A percentile compares a stretch with the other conserved stretches of the same genome.
phyloP scores from a whole-genome alignment of 2,888 invertebrate genomes.

The Leptura quadrifasciata region DNA sequence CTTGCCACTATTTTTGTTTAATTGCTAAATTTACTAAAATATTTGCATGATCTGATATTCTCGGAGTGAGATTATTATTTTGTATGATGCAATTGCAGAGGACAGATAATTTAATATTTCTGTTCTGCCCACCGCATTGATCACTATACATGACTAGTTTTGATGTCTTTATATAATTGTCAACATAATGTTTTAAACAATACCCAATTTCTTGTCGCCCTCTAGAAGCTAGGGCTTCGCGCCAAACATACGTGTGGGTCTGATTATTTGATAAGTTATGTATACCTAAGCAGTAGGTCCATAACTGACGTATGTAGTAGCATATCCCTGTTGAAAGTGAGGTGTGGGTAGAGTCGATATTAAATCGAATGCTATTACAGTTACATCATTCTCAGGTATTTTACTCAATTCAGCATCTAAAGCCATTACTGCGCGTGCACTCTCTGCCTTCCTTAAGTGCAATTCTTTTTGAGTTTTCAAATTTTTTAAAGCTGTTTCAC shows the following conservation, averaged over 20 bases:
- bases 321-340: conserved; percentile 54
- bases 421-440: background rate
- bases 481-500: background rate
- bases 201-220: conserved; percentile 53
- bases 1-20: too few species aligned
- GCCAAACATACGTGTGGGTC: conserved; percentile 54
- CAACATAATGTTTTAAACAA: conserved; percentile 54
- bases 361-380: conserved; percentile 48
- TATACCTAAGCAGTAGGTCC: conserved; percentile 53
- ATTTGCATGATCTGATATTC: too few species aligned
- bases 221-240: too few species aligned
- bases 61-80: too few species aligned
- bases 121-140: conserved; percentile 59
- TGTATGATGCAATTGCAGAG: conserved; percentile 54
- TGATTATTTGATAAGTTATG: conserved; percentile 44
- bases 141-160: conserved; percentile 55
- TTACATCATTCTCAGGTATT: conserved; percentile 1
- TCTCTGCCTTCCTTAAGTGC: conserved; percentile 12
- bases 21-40: too few species aligned
- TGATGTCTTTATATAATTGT: conserved; percentile 42
- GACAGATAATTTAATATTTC: conserved; percentile 61
- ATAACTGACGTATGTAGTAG: conserved; percentile 60
- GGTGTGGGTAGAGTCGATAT: conserved; percentile 47
- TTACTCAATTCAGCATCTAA: conserved; percentile 1
- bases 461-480: background rate